These are phyloP conservation scores for Misgurnus anguillicaudatus DNA, from an alignment of 2,113 vertebrate genomes.

Conservation along the genomic window DNA sequence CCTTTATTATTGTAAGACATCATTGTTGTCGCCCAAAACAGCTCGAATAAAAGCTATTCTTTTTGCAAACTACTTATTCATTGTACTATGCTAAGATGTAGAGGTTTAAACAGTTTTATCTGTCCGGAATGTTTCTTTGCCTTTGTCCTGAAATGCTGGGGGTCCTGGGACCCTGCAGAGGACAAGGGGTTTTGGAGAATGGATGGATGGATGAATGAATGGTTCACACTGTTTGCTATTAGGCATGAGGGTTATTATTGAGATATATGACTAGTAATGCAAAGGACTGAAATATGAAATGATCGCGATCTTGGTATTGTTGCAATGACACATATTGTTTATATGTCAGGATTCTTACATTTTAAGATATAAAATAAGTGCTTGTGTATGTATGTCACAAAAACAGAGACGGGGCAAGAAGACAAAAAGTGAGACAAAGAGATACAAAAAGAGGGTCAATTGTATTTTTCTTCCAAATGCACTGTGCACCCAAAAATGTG, in stretches of 20 bases:
- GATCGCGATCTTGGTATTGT: not conserved
- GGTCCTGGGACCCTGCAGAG: too few species aligned
- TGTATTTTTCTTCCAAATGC: conserved; percentile 27
- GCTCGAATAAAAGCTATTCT: not conserved
- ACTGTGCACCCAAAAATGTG: conserved; percentile 23
- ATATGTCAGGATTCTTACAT: too few species aligned
- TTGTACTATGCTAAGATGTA: not conserved
- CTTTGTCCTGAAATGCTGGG: too few species aligned
- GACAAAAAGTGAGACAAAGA: not conserved
- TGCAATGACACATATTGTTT: not conserved
- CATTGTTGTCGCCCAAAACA: not conserved
- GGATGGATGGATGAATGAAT: too few species aligned
- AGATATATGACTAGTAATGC: not conserved
- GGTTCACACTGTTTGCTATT: too few species aligned
- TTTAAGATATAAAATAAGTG: not conserved
- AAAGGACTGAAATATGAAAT: not conserved
- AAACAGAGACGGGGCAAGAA: not conserved
- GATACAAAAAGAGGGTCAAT: not conserved
- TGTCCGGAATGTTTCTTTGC: too few species aligned
- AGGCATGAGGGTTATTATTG: not conserved
- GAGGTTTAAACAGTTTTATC: too few species aligned
- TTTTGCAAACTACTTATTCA: not conserved
- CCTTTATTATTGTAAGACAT: conserved; percentile 11
- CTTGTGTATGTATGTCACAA: not conserved
- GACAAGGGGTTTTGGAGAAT: too few species aligned